These are phyloP conservation scores for Prochilodus magdalenae DNA, from an alignment of 2,113 vertebrate genomes.

Conservation along the genomic window DNA sequence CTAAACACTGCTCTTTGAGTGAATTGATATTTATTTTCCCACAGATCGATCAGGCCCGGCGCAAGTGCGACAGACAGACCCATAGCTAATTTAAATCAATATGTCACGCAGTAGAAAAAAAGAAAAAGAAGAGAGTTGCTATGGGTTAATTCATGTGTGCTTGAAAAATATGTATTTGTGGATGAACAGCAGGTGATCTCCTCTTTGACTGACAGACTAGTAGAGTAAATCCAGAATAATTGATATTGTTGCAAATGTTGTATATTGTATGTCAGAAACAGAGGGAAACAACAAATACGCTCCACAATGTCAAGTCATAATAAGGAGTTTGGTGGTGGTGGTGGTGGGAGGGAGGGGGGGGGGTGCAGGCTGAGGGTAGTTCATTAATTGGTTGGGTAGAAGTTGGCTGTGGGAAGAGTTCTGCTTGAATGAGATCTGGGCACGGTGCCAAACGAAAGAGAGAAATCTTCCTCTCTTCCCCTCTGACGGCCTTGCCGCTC, in stretches of 20 bases:
- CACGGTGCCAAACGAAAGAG: constrained; percentile 93
- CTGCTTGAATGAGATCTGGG: constrained; percentile 97
- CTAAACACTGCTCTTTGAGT: constrained; percentile 75
- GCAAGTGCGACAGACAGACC: constrained; percentile 55
- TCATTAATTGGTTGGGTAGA: constrained; percentile 85
- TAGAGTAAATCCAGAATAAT: constrained; percentile 9
- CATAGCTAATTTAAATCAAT: constrained; percentile 52
- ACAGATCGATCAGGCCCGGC: constrained; percentile 65
- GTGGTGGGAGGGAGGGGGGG: constrained; percentile 75
- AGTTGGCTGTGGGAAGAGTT: constrained; percentile 89
- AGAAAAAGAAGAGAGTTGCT: constrained; percentile 6
- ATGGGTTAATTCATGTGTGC: constrained; percentile 27
- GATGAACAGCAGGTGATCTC: not conserved
- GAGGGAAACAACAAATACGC: constrained; percentile 16
- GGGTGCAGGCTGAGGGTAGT: constrained; percentile 50
- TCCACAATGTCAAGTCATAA: constrained; percentile 63
- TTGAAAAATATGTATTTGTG: constrained; percentile 32
- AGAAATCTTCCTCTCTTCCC: constrained; percentile 88
- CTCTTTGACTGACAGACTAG: not conserved
- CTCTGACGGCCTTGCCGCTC: constrained; percentile 86
- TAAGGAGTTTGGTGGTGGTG: constrained; percentile 77
- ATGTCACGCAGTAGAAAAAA: constrained; percentile 34
- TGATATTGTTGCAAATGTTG: constrained; percentile 39
- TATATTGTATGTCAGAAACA: constrained; percentile 21
- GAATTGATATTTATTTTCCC: constrained; percentile 76